Evolutionary conservation across 1,140 invertebrate genomes (phyloP), one percentile per base, ranked within the genome.

Genomic region (Geopemphigus sp.): DNA sequence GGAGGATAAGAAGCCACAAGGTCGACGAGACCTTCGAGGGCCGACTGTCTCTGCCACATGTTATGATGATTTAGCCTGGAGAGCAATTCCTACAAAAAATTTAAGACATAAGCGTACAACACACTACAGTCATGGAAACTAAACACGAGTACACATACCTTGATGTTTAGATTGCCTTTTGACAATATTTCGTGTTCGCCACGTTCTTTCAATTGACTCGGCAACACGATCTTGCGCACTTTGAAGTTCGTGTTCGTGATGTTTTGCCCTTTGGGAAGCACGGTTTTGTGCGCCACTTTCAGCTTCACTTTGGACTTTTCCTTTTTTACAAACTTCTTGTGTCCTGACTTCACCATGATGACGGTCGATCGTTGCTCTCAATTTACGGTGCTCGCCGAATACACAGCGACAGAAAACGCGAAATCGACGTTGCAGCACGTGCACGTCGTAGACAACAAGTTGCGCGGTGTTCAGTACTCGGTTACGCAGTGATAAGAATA

Each of bases 231-330:
- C 84, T 94, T 93, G 83, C 93, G 92, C 2, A 95, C 89, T 89
- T 95, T 95, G 84, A 96, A 96, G 83, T 91, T 89, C 0, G 93
- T 92, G 84, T 95, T 90, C 0, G 94, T 96, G 5, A 93, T 89
- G 88, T 96, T 97, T 61, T 91, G 89, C 17, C 92, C 91, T 86
- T 92, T 93, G 0, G 92, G 91, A 63, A 93, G 84, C 80, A 86
- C 83, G 83, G 89, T 90, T 85, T 86, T 89, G 86, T 84, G 89
- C 17, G 88, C 89, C 5, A 83, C 85, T 84, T 93, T 93, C 50
- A 94, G 84, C 84, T 94, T 93, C 1, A 91, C 90, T 87, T 93
- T 94, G 0, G 90, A 87, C 83, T 92, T 93, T 85, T 94, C 92
- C 6, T 90, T 89, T 84, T 91, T 92, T 6, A 92, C 83, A 82